Base-by-base conservation (phyloP, 1,140 invertebrate genomes). In the Aleiodes sp. region DNA sequence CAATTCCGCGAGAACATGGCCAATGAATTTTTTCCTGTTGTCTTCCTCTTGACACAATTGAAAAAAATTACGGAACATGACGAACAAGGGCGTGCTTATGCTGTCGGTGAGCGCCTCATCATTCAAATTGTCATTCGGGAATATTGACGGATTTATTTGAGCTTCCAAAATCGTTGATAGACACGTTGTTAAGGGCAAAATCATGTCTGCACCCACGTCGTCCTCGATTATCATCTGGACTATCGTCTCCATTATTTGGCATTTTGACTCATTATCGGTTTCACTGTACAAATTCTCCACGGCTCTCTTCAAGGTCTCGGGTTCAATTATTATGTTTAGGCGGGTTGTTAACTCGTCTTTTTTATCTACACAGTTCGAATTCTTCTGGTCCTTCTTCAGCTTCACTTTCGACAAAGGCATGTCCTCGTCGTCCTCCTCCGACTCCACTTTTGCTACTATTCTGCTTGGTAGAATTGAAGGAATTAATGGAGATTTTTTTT, bases 381-480 rank as follows among this genome's bases (percentile, higher is more conserved):
- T 81, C 71, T 76, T 85, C 62, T 79, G 80, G 46, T 77, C 86
- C 70, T 80, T 88, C 83, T 82, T 88, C 76, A 85, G 80, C 80
- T 83, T 86, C 19, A 92, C 89, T 80, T 91, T 91, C 63, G 92
- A 91, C 31, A 94, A 80, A 33, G 93, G 93, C 67, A 95, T 88
- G 79, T 96, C 94, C 76, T 96, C 95, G 80, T 96, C 94, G 78
- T 97, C 94, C 26, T 95, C 94, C 70, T 93, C 92, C 73, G 93
- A 91, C 70, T 92, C 91, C 46, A 72, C 72, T 66, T 81, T 83
- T 28, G 77, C 79, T 19, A 80, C 77, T 80, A 83, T 80, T 73
- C 84, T 85, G 69, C 33, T 75, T 33, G 7, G n/a, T n/a, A n/a
- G n/a, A n/a, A n/a, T n/a, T n/a, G n/a, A n/a, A n/a, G n/a, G n/a